These are phyloP conservation scores for Cordilura impudica DNA, from an alignment of 2,888 invertebrate species.

Conservation along the genomic window DNA sequence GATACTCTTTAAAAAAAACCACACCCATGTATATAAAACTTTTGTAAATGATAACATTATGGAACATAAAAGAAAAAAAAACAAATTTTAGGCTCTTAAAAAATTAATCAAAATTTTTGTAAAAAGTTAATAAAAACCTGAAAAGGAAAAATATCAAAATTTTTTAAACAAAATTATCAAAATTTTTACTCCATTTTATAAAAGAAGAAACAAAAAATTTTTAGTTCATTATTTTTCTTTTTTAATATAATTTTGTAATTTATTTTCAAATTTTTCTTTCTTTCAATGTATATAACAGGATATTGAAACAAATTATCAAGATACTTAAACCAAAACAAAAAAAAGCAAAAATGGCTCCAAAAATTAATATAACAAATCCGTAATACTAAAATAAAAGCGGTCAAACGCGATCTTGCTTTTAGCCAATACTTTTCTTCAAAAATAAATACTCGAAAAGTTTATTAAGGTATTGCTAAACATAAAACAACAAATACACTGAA, in stretches of 20 bases:
- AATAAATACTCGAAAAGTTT: too few relatives aligned
- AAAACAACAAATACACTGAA: neutral
- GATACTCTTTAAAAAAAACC: conserved; percentile 69
- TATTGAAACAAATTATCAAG: neutral
- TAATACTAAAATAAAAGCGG: neutral
- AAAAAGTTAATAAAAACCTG: conserved; percentile 58
- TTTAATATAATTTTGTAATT: conserved; percentile 16
- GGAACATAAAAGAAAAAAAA: conserved; percentile 21
- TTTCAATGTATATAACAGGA: conserved; percentile 45
- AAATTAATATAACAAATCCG: too few relatives aligned
- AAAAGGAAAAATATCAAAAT: conserved; percentile 37
- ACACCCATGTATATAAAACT: conserved; percentile 69
- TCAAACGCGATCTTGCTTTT: neutral
- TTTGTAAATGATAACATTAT: conserved; percentile 69
- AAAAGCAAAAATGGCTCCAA: conserved; percentile 52
- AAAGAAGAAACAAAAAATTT: conserved; percentile 18
- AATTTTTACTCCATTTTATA: conserved; percentile 59
- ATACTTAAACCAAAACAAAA: conserved; percentile 17
- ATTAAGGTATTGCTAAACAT: too few relatives aligned
- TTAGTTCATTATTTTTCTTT: conserved; percentile 1
- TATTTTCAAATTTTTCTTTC: neutral
- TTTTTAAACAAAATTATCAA: conserved; percentile 56
- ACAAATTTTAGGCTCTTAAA: conserved; percentile 72
- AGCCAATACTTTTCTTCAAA: neutral
- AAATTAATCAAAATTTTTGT: conserved; percentile 67